phyloP scores from a whole-genome alignment of 2,797 vertebrate species.

The Parauchenoglanis ngamensis region DNA sequence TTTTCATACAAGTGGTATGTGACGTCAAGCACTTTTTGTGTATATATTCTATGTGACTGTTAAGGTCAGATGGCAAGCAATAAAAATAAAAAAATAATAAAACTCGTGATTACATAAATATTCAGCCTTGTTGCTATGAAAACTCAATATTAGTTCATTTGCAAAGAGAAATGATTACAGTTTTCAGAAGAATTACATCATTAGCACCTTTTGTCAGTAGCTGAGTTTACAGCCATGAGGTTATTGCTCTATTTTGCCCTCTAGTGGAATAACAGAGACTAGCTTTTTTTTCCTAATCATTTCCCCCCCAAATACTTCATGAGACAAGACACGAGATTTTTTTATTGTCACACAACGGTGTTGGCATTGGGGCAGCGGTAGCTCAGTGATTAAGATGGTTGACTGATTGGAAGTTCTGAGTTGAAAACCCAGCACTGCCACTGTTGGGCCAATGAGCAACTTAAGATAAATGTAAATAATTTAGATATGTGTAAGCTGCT shows the following conservation, averaged over 20 bases:
- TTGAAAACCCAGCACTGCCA: background rate
- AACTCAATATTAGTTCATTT: background rate
- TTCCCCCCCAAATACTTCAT: too few species aligned
- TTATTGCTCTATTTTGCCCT: background rate
- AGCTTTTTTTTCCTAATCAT: too few species aligned
- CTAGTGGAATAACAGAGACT: too few species aligned
- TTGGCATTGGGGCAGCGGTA: too few species aligned
- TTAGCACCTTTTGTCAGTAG: background rate
- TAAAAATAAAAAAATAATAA: background rate
- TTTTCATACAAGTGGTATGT: background rate
- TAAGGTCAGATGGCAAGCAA: background rate
- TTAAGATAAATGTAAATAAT: background rate
- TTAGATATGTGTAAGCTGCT: too few species aligned
- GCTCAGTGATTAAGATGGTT: too few species aligned
- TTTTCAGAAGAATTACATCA: background rate
- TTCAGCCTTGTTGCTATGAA: background rate
- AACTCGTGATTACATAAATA: background rate
- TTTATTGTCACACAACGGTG: too few species aligned
- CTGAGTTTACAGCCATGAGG: background rate
- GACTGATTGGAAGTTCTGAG: background rate
- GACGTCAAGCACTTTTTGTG: background rate
- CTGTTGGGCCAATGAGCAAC: background rate
- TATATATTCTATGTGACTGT: too few species aligned
- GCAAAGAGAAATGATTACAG: background rate
- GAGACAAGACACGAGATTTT: too few species aligned